A percentile compares a stretch with the other conserved stretches of the same genome.
Conservation (phyloP, 2,113 vertebrate species). For the Hymenochirus boettgeri region DNA sequence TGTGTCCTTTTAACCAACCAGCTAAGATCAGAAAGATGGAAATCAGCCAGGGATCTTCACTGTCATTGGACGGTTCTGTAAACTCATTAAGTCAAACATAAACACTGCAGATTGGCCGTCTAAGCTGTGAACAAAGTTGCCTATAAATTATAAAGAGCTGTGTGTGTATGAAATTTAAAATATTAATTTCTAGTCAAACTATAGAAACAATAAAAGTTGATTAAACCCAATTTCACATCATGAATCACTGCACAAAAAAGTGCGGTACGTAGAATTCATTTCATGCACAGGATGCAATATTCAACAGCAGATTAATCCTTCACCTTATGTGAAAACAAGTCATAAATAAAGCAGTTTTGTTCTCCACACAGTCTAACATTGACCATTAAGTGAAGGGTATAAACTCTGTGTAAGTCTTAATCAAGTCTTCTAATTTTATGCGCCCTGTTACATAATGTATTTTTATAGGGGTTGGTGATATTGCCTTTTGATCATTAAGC, state of each 20-base stretch:
- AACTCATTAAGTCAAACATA: too few relatives aligned
- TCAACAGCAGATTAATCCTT: constrained; percentile 30
- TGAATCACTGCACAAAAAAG: constrained; percentile 13
- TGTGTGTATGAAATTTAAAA: constrained; percentile 1
- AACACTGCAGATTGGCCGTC: not conserved
- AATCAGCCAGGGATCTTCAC: too few relatives aligned
- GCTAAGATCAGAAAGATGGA: too few relatives aligned
- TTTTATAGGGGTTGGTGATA: too few relatives aligned
- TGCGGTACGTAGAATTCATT: constrained; percentile 24
- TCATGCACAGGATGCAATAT: constrained; percentile 13
- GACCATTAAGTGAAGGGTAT: constrained; percentile 1
- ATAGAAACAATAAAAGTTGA: constrained; percentile 17
- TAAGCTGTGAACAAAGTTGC: not conserved
- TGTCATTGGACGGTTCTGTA: too few relatives aligned
- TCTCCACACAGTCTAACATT: not conserved
- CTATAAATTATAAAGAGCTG: not conserved
- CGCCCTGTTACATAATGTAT: too few relatives aligned
- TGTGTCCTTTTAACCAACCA: too few relatives aligned
- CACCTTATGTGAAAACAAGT: constrained; percentile 27
- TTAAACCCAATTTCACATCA: constrained; percentile 1
- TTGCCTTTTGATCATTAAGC: too few relatives aligned
- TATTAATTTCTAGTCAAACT: not conserved
- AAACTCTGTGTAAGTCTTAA: too few relatives aligned
- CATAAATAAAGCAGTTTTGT: constrained; percentile 19
- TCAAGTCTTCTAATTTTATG: too few relatives aligned